Evolutionary conservation across 2,888 invertebrate species (phyloP), one percentile per base, ranked within the genome.

Genomic region (Iselma pallidipennis): DNA sequence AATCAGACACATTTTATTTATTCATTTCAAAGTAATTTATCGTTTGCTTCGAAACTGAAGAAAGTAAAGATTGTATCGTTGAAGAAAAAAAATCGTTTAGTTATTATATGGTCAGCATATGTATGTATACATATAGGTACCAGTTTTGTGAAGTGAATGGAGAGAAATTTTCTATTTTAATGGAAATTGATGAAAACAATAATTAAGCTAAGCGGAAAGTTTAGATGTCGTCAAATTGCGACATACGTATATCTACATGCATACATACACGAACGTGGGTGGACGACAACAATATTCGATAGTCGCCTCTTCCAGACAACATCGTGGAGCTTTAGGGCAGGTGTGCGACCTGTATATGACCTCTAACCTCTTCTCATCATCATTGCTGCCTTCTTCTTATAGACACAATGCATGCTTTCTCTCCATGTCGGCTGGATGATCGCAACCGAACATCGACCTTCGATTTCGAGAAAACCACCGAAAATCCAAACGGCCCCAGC

Each of bases 281-380:
- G 63, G 63, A 29, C 33, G 57, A 55, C 21, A 45, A 42, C 45
- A 45, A 45, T 45, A 45, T 45, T 45, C 45, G 45, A 45, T 45
- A 45, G 45, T 45, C 45, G 45, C 45, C 45, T 45, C 45, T 63
- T 69, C 72, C 71, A 70, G 71, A 63, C 68, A 37, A 65, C 67
- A 66, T 68, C 71, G 71, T 70, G 69, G 59, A 53, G 69, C 74
- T 69, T 63, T 67, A 67, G 71, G 75, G 71, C 74, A 75, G 75
- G 75, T 74, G 72, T 68, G 72, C 71, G 75, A 75, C 74, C 75
- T 71, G 71, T 59, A 58, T 57, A 62, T 71, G 74, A 75, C 73
- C 75, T 71, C 66, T 72, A 72, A 75, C 74, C 75, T 70, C 67
- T 65, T 64, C 64, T 61, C 65, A 63, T 66, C 63, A 63, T 63